Conservation (phyloP, 2,797 vertebrate species). For the Phoebastria nigripes region DNA sequence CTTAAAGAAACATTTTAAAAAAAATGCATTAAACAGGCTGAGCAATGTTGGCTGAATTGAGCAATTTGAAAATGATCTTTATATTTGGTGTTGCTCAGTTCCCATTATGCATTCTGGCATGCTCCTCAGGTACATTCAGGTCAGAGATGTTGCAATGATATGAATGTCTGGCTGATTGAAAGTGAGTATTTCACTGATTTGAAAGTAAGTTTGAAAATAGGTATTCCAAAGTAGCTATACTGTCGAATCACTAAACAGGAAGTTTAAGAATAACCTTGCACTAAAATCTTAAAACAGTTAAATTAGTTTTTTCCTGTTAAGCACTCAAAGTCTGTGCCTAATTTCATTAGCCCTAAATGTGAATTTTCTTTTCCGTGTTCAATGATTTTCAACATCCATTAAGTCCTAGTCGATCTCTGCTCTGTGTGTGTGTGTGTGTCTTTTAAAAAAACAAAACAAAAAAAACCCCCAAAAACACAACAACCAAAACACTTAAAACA, state of each 20-base stretch:
- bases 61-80: neutral
- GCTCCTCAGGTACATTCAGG: neutral
- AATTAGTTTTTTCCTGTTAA: neutral
- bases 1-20: neutral
- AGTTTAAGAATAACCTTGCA: neutral
- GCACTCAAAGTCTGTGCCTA: slow-evolving; percentile 21
- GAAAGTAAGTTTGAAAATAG: neutral
- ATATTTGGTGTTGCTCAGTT: neutral
- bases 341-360: slow-evolving; percentile 19
- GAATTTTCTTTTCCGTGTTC: slow-evolving; percentile 2
- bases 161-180: neutral
- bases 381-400: neutral
- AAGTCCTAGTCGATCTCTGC: neutral
- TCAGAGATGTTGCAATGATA: neutral
- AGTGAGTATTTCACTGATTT: neutral
- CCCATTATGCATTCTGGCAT: neutral
- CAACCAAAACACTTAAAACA: neutral
- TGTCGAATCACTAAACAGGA: neutral
- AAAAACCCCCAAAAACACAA: neutral
- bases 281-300: neutral
- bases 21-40: neutral
- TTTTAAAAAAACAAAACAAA: neutral
- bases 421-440: neutral
- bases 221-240: neutral
- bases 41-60: neutral